A percentile compares a stretch with the other conserved stretches of the same genome.
Evolutionary conservation across 1,140 invertebrate genomes (phyloP).

Genomic region (Charaxes varanes): DNA sequence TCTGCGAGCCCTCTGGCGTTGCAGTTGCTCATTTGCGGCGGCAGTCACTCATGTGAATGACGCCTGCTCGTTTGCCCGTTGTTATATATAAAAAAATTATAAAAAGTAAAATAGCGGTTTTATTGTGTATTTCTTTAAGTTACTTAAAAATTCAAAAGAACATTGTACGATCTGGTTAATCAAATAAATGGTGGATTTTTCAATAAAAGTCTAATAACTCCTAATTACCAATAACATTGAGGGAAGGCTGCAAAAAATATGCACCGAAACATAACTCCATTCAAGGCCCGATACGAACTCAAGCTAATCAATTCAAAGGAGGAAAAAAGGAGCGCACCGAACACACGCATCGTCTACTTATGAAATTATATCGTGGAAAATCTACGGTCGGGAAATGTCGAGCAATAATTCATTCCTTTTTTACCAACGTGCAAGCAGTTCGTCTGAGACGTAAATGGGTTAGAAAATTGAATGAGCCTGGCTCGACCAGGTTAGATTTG

Average conservation of each 20-base stretch:
- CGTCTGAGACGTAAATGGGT: constrained; percentile 69
- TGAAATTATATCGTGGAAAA: constrained; percentile 68
- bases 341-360: constrained; percentile 57
- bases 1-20: no score
- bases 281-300: constrained; percentile 59
- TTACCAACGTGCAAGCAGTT: constrained; percentile 35
- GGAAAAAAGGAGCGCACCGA: constrained; percentile 57
- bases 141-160: no score
- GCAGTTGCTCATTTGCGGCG: no score
- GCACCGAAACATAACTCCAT: constrained; percentile 49
- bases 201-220: constrained; percentile 31
- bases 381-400: constrained; percentile 47
- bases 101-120: no score
- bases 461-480: constrained; percentile 69
- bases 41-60: no score
- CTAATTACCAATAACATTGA: constrained; percentile 44
- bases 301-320: constrained; percentile 68
- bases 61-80: no score
- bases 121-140: no score
- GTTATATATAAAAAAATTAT: no score
- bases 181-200: no score
- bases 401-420: constrained; percentile 43
- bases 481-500: constrained; percentile 46
- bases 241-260: constrained; percentile 26
- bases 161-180: no score